phyloP scores from a whole-genome alignment of 2,888 invertebrate genomes.

The Blastobasis lacticolella region DNA sequence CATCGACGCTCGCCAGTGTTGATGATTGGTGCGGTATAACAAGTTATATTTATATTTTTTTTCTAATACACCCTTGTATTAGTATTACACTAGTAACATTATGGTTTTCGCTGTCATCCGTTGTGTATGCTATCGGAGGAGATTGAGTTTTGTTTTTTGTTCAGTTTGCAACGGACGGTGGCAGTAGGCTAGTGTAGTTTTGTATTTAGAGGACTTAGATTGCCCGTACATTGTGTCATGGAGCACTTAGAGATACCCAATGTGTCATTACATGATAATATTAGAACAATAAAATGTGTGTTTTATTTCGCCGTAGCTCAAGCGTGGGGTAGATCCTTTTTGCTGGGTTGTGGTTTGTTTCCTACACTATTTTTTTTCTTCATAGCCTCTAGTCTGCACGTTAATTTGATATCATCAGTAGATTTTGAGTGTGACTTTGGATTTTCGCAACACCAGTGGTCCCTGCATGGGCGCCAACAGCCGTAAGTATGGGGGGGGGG shows the following conservation, averaged over 20 bases:
- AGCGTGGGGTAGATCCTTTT: constrained; percentile 46
- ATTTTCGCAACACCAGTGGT: constrained; percentile 17
- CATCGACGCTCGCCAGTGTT: no score
- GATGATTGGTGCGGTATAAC: no score
- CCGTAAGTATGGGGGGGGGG: constrained; percentile 23
- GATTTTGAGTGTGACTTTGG: constrained; percentile 30
- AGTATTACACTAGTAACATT: constrained; percentile 46
- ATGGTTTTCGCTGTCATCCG: constrained; percentile 35
- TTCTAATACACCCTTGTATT: constrained; percentile 44
- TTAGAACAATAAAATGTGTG: constrained; percentile 64
- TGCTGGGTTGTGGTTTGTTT: constrained; percentile 37
- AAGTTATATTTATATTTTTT: constrained; percentile 24
- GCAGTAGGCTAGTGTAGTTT: constrained; percentile 52
- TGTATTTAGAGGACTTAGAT: constrained; percentile 52
- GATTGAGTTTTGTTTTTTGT: constrained; percentile 16
- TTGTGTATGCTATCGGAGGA: constrained; percentile 15
- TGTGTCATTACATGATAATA: constrained; percentile 71
- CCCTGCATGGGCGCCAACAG: constrained; percentile 37
- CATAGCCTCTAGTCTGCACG: constrained; percentile 37
- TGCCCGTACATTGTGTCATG: constrained; percentile 60
- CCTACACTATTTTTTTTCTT: constrained; percentile 18
- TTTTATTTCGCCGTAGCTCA: constrained; percentile 57
- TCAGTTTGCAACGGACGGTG: constrained; percentile 26
- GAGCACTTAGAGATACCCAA: constrained; percentile 63
- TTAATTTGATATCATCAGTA: constrained; percentile 17